Base-by-base conservation (phyloP, 2,113 vertebrate species). In the Rhinoptilus africanus region DNA sequence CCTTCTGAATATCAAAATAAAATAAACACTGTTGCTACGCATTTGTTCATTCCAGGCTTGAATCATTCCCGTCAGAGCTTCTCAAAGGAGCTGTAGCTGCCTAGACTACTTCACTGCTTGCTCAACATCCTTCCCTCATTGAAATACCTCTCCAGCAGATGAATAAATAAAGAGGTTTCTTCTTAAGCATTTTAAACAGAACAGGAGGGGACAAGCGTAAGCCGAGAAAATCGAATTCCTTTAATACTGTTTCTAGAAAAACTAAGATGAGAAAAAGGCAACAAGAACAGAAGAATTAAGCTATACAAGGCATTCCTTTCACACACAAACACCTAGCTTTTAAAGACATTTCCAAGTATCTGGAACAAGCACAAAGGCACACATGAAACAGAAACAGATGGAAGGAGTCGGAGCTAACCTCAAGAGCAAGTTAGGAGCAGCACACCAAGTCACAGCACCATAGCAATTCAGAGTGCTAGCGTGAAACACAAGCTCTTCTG, bases 11-110 rank as follows among this genome's bases (percentile, higher is more conserved):
- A 57, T 56, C 50, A 85, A 84, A 96, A 89, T 77, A 86, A 88
- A 93, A 66, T 75, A 96, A 96, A 94, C 83, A 60, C 27, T 8
- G 66, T 91, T 93, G 94, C 92, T 96, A 88, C 53, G 84, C 27
- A 37, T 60, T 86, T 85, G 78, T 53, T 94, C 67, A 47, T 63
- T 85, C 71, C 91, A 85, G 66, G 59, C 39, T 77, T 91, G 89
- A 88, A 93, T 83, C 84, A 78, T 37, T 85, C 85, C 62, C 10
- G 0, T n/a, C 69, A 54, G 72, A 76, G 21, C 14, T 94, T 73
- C 86, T 93, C 74, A 77, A 80, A 84, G 79, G 57, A 78, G 32
- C 51, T 28, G 62, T 35, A 80, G 79, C 85, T 83, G 67, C 91
- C n/a, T 37, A 23, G 41, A 45, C 85, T 83, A 53, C 85, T 93